Base-by-base conservation (phyloP, 2,888 invertebrate species). In the Pelosia muscerda region DNA sequence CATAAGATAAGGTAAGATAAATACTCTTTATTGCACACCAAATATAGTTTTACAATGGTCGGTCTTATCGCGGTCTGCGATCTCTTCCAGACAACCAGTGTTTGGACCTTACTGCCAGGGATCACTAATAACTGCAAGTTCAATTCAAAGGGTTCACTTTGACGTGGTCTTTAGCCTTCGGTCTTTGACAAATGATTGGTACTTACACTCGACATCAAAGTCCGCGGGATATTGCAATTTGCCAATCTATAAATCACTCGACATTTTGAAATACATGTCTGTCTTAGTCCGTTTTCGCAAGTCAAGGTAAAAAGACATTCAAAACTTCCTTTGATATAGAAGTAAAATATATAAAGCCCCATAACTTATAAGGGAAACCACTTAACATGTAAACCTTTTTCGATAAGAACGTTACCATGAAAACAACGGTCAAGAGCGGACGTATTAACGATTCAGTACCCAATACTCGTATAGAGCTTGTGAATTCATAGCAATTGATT, bases 301-400 rank as follows among this genome's bases (percentile, higher is more conserved):
- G 0, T 55, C 9, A 19, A 15, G 22, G 22, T 22, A 15, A 34
- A 34, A 34, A 58, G 31, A 34, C 15, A 31, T 58, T 58, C 0
- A 13, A 49, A 49, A 49, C n/a, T n/a, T 19, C 49, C 49, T n/a
- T 49, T 49, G 49, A 49, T 49, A 49, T 49, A 23, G 2, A 2
- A 34, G 23, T 1, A 34, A 58, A 34, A 23, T 13, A 31, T 23
- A 34, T 34, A 58, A 49, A 49, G 9, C 42, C 42, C 26, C n/a
- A 19, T 11, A 49, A 42, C 10, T 61, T 49, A 49, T 42, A 26
- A n/a, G 6, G 11, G 42, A 34, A 49, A 42, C 42, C 60, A 42
- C 60, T 61, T n/a, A 61, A n/a, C 25, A 61, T n/a, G n/a, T 61
- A 61, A 61, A 61, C 42, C 60, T 61, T 49, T 60, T 49, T n/a